These are phyloP conservation scores for Trinectes maculatus DNA, from an alignment of 2,113 vertebrate genomes.

Conservation along the genomic window DNA sequence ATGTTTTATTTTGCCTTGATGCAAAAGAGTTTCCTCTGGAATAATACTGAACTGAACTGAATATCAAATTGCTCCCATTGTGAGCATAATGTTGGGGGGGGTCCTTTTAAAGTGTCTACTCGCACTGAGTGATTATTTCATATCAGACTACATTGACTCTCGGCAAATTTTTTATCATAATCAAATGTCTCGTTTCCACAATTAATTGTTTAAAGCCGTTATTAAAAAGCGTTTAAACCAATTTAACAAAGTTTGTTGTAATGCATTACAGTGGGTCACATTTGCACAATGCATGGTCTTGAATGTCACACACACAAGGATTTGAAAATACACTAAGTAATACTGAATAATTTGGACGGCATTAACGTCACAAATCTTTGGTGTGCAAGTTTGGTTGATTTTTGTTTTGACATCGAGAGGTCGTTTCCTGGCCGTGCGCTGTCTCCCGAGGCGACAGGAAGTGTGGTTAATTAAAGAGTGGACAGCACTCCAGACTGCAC, in stretches of 20 bases:
- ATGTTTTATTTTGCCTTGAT: background rate
- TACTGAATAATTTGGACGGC: too few relatives aligned
- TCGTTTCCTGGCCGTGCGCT: conserved; percentile 39
- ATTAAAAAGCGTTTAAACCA: conserved; percentile 2
- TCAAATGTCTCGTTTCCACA: background rate
- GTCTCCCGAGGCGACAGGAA: conserved; percentile 64
- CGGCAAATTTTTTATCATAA: background rate
- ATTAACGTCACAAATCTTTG: too few relatives aligned
- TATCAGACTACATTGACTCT: background rate
- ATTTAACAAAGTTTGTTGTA: too few relatives aligned
- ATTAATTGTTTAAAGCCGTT: background rate
- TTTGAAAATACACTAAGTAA: too few relatives aligned
- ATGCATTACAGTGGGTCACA: too few relatives aligned
- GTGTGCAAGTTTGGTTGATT: conserved; percentile 31
- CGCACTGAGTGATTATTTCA: background rate
- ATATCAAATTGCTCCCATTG: background rate
- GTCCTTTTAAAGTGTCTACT: background rate
- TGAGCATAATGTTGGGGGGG: background rate
- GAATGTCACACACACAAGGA: too few relatives aligned
- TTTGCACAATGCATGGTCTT: too few relatives aligned
- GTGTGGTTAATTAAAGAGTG: conserved; percentile 73
- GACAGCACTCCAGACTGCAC: conserved; percentile 71
- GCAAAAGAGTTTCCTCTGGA: background rate
- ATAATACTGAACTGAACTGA: background rate
- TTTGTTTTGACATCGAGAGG: conserved; percentile 31